Evolutionary conservation across 2,888 invertebrate genomes (phyloP).

Genomic region (Cyclophora punctaria): DNA sequence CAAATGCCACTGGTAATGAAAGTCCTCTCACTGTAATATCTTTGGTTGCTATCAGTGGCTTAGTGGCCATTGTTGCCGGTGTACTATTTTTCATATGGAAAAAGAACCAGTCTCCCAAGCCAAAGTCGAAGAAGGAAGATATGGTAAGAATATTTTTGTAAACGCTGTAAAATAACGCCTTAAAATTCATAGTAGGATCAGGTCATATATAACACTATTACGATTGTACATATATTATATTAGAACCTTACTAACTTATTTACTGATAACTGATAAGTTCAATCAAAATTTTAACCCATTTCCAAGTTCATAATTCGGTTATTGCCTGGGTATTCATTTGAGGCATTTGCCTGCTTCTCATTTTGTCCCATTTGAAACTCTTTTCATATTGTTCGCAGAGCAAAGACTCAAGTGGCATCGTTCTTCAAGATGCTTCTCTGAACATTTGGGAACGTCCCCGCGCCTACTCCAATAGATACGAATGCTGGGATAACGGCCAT

Average conservation of each 20-base stretch:
- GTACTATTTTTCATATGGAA: constrained; percentile 82
- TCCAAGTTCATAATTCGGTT: too few relatives aligned
- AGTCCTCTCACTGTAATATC: constrained; percentile 81
- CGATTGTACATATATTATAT: too few relatives aligned
- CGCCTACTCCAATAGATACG: constrained; percentile 88
- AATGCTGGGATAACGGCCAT: constrained; percentile 81
- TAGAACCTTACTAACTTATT: too few relatives aligned
- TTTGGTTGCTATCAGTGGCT: constrained; percentile 79
- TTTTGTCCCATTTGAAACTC: background rate
- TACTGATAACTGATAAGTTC: too few relatives aligned
- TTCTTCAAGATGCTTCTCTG: constrained; percentile 79
- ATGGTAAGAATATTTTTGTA: constrained; percentile 69
- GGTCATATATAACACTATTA: too few relatives aligned
- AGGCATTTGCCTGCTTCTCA: background rate
- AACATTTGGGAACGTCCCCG: constrained; percentile 88
- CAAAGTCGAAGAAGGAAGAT: constrained; percentile 80
- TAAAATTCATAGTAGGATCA: too few relatives aligned
- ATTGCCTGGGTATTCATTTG: too few relatives aligned
- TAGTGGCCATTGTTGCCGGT: constrained; percentile 80
- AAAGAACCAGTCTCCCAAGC: constrained; percentile 78
- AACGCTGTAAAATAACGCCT: too few relatives aligned
- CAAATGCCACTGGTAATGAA: constrained; percentile 42
- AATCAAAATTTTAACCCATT: too few relatives aligned
- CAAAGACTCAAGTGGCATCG: constrained; percentile 80
- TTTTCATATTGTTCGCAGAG: constrained; percentile 72